Base-by-base conservation (phyloP, 2,113 vertebrate species). In the Sorex araneus region DNA sequence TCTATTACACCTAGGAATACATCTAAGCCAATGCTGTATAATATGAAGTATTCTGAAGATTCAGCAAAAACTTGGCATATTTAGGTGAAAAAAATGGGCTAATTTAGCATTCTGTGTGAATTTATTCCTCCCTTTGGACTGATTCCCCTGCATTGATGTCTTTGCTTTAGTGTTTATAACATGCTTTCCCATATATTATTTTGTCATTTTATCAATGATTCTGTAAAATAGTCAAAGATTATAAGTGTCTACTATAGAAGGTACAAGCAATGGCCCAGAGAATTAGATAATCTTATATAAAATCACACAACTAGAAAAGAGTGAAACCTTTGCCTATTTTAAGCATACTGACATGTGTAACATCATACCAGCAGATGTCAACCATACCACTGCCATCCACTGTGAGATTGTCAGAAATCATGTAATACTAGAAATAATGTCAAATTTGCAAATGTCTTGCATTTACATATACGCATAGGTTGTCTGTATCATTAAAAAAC, bases 121-220 rank as follows among this genome's bases (percentile, higher is more conserved):
- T 47, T 90, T 88, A 81, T 71, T 88, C 71, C 43, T 64, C 76
- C n/a, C 40, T 78, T 94, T 64, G n/a, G 4, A 47, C 34, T 64
- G 80, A 54, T 32, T 73, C 19, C 9, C 47, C 84, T 28, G 45
- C 77, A 78, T 83, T 63, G 15, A 4, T 87, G 19, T 75, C 74
- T 87, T 75, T 90, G 50, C 47, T 32, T 92, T 78, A 43, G 12
- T 77, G 54, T 89, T 77, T 69, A 32, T 23, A 77, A 84, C 77
- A 27, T 11, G 36, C 28, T 81, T 92, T 47, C 60, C 47, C 25
- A 54, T 71, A 43, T 2, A 32, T 28, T 60, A 63, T 66, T 80
- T 76, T 79, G 73, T 27, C 82, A 89, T 78, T 82, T 93, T 93
- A 60, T 69, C 79, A 79, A 45, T n/a, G 40, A 92, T 16, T 76